These are phyloP conservation scores for Ophonus ardosiacus DNA, from an alignment of 2,888 invertebrate species.

Conservation along the genomic window DNA sequence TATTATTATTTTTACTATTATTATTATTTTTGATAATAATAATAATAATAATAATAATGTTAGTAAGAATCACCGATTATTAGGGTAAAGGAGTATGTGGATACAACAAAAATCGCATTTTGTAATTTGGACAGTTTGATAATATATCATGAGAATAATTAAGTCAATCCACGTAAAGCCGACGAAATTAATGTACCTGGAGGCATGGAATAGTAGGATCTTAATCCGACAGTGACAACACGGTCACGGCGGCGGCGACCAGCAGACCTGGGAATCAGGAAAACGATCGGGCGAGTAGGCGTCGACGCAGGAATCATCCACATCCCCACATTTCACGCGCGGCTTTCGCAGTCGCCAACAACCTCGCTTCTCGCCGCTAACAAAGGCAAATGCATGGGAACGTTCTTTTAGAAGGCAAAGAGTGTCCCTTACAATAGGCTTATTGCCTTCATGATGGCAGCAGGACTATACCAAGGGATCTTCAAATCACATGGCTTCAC, in stretches of 20 bases:
- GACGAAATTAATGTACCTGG: conserved; percentile 6
- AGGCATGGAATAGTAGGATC: not conserved
- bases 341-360: not conserved
- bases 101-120: not conserved
- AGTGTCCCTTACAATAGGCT: conserved; percentile 40
- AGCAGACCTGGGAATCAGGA: not conserved
- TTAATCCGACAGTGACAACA: conserved; percentile 26
- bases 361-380: not conserved
- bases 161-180: not conserved
- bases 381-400: conserved; percentile 28
- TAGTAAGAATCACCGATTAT: not conserved
- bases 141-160: conserved; percentile 1
- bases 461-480: conserved; percentile 19
- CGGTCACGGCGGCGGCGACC: not conserved
- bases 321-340: not conserved
- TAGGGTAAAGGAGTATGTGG: not conserved
- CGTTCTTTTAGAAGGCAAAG: conserved; percentile 28
- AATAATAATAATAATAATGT: not conserved
- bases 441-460: conserved; percentile 35
- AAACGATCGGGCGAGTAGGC: not conserved
- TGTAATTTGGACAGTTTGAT: not conserved
- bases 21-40: too few species aligned
- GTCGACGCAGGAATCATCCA: not conserved
- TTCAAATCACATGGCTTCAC: not conserved
- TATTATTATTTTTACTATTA: too few species aligned